These are phyloP conservation scores for Diachasma alloeum DNA, from an alignment of 1,140 invertebrate genomes.

Conservation along the genomic window DNA sequence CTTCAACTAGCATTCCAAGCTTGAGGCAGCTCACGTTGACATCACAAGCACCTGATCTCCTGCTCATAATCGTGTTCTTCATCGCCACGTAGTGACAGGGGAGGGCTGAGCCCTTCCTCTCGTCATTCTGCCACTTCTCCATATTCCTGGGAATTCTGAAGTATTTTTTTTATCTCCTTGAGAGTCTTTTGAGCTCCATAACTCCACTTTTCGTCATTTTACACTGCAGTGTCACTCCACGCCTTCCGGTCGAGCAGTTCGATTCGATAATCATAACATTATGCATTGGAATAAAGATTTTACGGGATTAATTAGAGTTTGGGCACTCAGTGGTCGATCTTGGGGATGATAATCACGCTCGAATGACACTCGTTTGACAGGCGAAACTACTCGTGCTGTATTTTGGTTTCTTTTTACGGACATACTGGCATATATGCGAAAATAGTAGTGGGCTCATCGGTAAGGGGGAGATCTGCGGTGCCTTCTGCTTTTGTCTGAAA, in stretches of 20 bases:
- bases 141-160: conserved; percentile 10
- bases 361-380: background rate
- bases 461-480: background rate
- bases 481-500: background rate
- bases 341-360: background rate
- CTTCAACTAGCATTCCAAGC: conserved; percentile 50
- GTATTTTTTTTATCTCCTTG: background rate
- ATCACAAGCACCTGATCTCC: conserved; percentile 44
- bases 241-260: background rate
- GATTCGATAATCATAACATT: background rate
- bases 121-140: conserved; percentile 22
- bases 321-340: background rate
- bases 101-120: conserved; percentile 5
- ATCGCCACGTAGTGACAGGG: conserved; percentile 45
- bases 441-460: background rate
- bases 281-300: background rate
- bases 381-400: background rate
- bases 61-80: conserved; percentile 42
- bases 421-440: background rate
- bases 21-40: conserved; percentile 42
- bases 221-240: background rate
- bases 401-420: background rate
- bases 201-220: background rate
- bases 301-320: background rate
- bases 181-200: background rate